Conservation (phyloP, 2,113 vertebrate species). For the Lepus timidus region DNA sequence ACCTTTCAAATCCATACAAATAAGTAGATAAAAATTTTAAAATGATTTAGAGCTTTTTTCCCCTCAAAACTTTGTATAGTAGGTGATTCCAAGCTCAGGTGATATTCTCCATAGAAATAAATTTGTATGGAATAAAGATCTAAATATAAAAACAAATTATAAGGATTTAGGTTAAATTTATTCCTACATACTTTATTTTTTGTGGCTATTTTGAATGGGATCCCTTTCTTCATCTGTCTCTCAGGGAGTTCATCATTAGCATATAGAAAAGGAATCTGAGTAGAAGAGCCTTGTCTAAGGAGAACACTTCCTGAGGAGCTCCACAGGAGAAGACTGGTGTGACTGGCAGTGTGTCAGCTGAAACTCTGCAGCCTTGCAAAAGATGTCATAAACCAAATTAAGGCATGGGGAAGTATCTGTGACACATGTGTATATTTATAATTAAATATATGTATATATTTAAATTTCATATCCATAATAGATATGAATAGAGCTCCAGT, state of each 20-base stretch:
- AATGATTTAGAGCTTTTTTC: not conserved
- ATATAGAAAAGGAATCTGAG: not conserved
- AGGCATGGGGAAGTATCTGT: not conserved
- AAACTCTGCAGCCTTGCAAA: not conserved
- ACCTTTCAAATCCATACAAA: too few relatives aligned
- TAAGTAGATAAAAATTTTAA: not conserved
- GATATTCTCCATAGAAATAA: not conserved
- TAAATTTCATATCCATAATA: not conserved
- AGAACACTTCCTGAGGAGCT: not conserved
- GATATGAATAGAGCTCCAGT: not conserved
- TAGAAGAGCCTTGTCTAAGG: not conserved
- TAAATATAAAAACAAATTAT: not conserved
- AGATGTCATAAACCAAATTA: not conserved
- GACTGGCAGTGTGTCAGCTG: not conserved
- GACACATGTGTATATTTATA: not conserved
- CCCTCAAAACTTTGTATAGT: not conserved
- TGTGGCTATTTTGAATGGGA: too few relatives aligned
- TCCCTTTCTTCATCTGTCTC: too few relatives aligned
- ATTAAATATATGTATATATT: not conserved
- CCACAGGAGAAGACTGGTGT: not conserved
- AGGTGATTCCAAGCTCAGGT: not conserved
- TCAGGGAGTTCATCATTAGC: too few relatives aligned
- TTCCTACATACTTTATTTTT: too few relatives aligned
- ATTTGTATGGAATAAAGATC: not conserved
- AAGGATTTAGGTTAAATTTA: not conserved